These are phyloP conservation scores for Telmatochromis sp. DNA, from an alignment of 2,113 vertebrate species.

Conservation along the genomic window DNA sequence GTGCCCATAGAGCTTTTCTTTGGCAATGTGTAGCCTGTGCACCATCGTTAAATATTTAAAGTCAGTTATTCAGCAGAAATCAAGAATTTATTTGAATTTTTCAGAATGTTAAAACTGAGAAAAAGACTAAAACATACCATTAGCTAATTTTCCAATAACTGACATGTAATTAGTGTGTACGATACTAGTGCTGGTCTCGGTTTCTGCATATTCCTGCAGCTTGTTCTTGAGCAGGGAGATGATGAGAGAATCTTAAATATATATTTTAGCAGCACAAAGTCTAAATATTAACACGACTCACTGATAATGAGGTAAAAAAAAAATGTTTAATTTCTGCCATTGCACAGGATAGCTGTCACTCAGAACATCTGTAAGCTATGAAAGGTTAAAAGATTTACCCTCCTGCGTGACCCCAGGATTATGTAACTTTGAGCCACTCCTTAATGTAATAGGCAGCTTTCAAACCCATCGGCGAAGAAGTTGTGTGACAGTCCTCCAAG, in stretches of 20 bases:
- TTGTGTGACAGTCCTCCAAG: constrained; percentile 4
- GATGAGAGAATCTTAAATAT: neutral
- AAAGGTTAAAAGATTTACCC: constrained; percentile 15
- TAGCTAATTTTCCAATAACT: neutral
- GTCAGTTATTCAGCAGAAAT: neutral
- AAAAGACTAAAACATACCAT: neutral
- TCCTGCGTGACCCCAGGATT: neutral
- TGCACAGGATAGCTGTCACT: neutral
- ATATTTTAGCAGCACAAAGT: neutral
- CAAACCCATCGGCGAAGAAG: constrained; percentile 8
- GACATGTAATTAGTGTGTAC: neutral
- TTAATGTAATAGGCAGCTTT: constrained; percentile 19
- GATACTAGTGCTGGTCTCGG: neutral
- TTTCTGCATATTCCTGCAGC: neutral
- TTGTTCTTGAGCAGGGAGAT: neutral
- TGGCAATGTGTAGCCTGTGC: neutral
- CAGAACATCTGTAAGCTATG: neutral
- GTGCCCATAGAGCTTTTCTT: neutral
- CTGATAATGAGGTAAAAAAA: neutral
- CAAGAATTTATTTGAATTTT: neutral
- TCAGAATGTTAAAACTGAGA: neutral
- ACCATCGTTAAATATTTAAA: neutral
- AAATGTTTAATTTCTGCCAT: neutral
- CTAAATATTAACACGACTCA: neutral
- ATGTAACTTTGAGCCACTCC: neutral